Base-by-base conservation (phyloP, 2,797 vertebrate genomes). In the Clarias pachynema region DNA sequence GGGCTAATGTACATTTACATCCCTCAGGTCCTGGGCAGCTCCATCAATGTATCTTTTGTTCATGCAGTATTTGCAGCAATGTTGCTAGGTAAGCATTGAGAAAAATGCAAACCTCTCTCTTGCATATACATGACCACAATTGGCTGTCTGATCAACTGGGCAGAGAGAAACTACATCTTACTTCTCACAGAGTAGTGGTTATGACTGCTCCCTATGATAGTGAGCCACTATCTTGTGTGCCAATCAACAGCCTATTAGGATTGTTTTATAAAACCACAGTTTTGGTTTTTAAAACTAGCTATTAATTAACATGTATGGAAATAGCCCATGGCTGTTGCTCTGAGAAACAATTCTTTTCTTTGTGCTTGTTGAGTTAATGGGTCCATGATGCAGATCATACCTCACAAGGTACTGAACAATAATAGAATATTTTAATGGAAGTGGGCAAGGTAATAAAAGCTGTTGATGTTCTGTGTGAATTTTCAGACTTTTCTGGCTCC, bases 401-500 rank as follows among this genome's bases (percentile, higher is more conserved):
- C 49, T 75, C 7, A 7, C 49, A 57, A 31, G 15, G 14, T 63
- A 26, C 24, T 44, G 1, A 62, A 63, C 59, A 34, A 37, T 59
- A 15, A 62, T 22, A 24, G 22, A 40, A 40, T 16, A 62, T 44
- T 26, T 79, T 44, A 44, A 37, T 10, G 34, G 15, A 49, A 26
- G 0, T 24, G 12, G 14, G 12, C 22, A 79, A n/a, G 24, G 31
- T 63, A 44, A 79, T 49, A 44, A 79, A n/a, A 79, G 12, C 12
- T 62, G 22, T 34, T 57, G 3, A 29, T 83, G 16, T 65, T 84
- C 53, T 53, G 79, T 89, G 82, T 88, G 91, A 85, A 57, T 86
- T 91, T 93, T 44, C 92, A 99, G 98, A 97, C 95, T 31, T 98
- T 99, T 91, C 95, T 98, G 88, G 97, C 97, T 92, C 93, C 96